Base-by-base conservation (phyloP, 2,888 invertebrate species). In the Urechis unicinctus region DNA sequence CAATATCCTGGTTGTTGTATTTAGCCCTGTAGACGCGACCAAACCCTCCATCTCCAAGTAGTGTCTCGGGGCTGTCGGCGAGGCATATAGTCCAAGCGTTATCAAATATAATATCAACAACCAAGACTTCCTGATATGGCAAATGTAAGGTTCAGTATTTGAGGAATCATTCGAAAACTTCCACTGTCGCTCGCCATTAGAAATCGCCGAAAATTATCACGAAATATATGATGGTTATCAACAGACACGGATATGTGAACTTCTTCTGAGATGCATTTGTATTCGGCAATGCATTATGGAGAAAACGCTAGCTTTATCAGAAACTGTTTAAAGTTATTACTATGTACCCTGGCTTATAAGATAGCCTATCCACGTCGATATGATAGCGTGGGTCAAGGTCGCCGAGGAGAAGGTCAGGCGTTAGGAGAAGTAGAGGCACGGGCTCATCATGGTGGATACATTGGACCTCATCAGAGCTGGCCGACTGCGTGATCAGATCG, bases 11-110 rank as follows among this genome's bases (percentile, higher is more conserved):
- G 28, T 65, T 61, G 50, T 66, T 67, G 56, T 75, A 73, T 44
- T 52, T 60, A 2, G 67, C 74, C 48, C 61, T 66, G 62, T 71
- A 75, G 1, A 75, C 74, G 45, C 63, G 61, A 9, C 73, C 75
- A 68, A 70, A 74, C 0, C 69, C 68, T 28, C 75, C 75, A 56
- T 72, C 70, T 43, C 72, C 73, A 26, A 73, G 61, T 44, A 66
- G 57, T 45, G 68, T 65, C 31, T 71, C 69, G n/a, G 68, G 64
- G 48, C 74, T 73, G 57, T 5, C 57, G 51, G 52, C 25, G n/a
- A n/a, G n/a, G n/a, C n/a, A n/a, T n/a, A n/a, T n/a, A n/a, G n/a
- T n/a, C n/a, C n/a, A n/a, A n/a, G n/a, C n/a, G n/a, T n/a, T n/a
- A n/a, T n/a, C n/a, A n/a, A n/a, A n/a, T n/a, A n/a, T n/a, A n/a